Base-by-base conservation (phyloP, 2,888 invertebrate genomes). In the Amitus sp. region DNA sequence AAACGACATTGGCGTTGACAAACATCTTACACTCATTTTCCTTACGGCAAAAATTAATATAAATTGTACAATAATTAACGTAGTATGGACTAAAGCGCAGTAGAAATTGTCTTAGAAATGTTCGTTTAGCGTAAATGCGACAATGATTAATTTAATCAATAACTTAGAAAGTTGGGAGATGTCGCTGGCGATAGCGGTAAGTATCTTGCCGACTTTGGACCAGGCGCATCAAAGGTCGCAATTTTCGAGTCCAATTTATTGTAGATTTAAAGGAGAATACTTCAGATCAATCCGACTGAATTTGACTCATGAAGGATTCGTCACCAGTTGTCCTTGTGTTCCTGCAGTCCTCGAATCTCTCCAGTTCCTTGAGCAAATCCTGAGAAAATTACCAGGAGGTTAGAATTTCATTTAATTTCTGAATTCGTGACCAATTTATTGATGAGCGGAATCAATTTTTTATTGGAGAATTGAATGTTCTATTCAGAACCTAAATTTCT, bases 341-440 rank as follows among this genome's bases (percentile, higher is more conserved):
- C 53, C 59, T 63, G 52, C 73, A 74, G 30, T 72, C 66, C 57
- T 78, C 74, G 62, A 80, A 79, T 60, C 73, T 74, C 68, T 76
- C 67, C 51, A 82, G 72, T 73, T 81, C 80, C 68, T 80, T 76
- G 76, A 81, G 78, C 76, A 82, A 81, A 71, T 80, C 80, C 82
- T 61, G 65, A 62, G 64, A 62, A 64, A 64, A 65, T 67, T 66
- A n/a, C n/a, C n/a, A n/a, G n/a, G n/a, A n/a, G n/a, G n/a, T n/a
- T n/a, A n/a, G n/a, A n/a, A n/a, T n/a, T n/a, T n/a, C n/a, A n/a
- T n/a, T n/a, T n/a, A n/a, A n/a, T n/a, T n/a, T n/a, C n/a, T n/a
- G n/a, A n/a, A n/a, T n/a, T n/a, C n/a, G n/a, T n/a, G n/a, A n/a
- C n/a, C n/a, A n/a, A n/a, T n/a, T n/a, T n/a, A n/a, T n/a, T n/a